Percentiles rank a stretch among this genome's conserved stretches.
Conservation (phyloP, 2,797 vertebrate species). For the Tangara arthus region DNA sequence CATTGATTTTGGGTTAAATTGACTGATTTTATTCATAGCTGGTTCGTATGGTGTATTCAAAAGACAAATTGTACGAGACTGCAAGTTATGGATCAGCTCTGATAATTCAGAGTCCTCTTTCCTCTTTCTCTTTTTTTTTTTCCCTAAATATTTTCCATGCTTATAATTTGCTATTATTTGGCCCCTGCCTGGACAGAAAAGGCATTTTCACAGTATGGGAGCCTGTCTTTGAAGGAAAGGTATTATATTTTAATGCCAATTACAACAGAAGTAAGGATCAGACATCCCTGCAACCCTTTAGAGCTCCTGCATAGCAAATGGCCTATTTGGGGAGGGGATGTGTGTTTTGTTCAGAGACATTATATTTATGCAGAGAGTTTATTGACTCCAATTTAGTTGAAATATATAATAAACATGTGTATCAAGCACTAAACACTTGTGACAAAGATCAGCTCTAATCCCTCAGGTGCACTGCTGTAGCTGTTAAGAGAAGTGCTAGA, state of each 20-base stretch:
- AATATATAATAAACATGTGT: conserved; percentile 52
- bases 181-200: conserved; percentile 48
- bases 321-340: conserved; percentile 10
- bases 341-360: conserved; percentile 37
- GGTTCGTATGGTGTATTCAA: conserved; percentile 55
- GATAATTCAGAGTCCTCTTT: conserved; percentile 18
- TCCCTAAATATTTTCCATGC: conserved; percentile 59
- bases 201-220: conserved; percentile 54
- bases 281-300: conserved; percentile 13
- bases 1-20: conserved; percentile 73
- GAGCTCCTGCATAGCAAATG: conserved; percentile 34
- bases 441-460: conserved; percentile 45
- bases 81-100: conserved; percentile 49
- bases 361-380: conserved; percentile 62
- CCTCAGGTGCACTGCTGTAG: not conserved
- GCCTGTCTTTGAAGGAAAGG: conserved; percentile 6
- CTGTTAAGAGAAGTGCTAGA: not conserved
- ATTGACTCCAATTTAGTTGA: conserved; percentile 55
- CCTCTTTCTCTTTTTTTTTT: not conserved
- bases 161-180: conserved; percentile 68
- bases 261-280: conserved; percentile 54
- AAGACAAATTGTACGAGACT: conserved; percentile 63
- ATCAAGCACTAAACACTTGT: conserved; percentile 39
- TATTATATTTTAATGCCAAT: conserved; percentile 51
- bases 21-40: conserved; percentile 73